These are phyloP conservation scores for Megalonaias nervosa DNA, from an alignment of 1,140 invertebrate species.

Conservation along the genomic window DNA sequence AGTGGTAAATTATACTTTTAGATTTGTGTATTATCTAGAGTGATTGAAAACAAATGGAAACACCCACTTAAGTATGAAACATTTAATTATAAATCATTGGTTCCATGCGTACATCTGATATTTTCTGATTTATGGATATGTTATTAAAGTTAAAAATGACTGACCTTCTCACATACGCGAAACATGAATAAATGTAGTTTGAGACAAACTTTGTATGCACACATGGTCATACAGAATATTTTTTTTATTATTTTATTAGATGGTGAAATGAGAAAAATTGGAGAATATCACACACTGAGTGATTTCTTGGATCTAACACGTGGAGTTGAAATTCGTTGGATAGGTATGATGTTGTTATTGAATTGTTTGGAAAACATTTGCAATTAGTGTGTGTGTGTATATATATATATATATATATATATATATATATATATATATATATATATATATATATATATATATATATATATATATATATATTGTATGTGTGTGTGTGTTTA, in stretches of 20 bases:
- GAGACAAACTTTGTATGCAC: neutral
- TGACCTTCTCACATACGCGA: neutral
- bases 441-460: no score
- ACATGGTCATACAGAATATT: neutral
- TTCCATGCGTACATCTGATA: neutral
- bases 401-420: no score
- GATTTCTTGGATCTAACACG: neutral
- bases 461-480: no score
- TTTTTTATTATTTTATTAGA: conserved; percentile 12
- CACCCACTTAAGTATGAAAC: neutral
- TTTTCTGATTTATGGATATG: neutral
- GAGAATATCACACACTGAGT: conserved; percentile 33
- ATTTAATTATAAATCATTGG: neutral
- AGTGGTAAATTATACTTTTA: no score
- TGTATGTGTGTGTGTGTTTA: no score
- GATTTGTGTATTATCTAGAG: no score
- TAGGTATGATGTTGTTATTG: neutral
- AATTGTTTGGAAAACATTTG: no score
- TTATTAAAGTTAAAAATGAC: neutral
- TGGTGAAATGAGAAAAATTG: conserved; percentile 47
- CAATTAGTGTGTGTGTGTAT: no score
- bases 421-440: no score
- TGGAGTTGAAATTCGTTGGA: neutral
- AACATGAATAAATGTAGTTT: no score
- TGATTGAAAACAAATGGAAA: no score